Conservation (phyloP, 2,797 vertebrate species). For the Setipinna tenuifilis region DNA sequence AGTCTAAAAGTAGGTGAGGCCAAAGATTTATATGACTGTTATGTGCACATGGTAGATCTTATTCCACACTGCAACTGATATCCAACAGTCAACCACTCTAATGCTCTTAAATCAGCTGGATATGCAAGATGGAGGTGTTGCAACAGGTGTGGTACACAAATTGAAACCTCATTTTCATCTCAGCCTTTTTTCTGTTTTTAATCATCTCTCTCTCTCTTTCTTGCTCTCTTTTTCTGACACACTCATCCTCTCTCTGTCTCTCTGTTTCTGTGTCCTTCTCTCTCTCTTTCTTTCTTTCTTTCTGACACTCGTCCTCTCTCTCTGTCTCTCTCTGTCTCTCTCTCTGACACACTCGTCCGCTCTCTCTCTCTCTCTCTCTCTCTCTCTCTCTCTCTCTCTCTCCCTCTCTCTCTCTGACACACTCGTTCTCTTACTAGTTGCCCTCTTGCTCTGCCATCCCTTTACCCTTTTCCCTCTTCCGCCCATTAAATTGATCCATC, state of each 20-base stretch:
- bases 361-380: not conserved
- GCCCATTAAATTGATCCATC: slow-evolving; percentile 22
- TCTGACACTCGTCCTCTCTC: not conserved
- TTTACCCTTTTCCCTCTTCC: slow-evolving; percentile 18
- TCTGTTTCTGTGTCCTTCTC: not conserved
- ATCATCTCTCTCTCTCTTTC: not conserved
- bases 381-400: not conserved
- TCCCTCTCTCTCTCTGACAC: not conserved
- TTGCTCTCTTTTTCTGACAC: no score
- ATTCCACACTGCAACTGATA: not conserved
- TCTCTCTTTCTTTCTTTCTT: not conserved
- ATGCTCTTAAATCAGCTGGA: not conserved
- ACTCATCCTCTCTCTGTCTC: not conserved
- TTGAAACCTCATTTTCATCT: not conserved
- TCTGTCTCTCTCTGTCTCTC: not conserved
- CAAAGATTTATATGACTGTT: no score
- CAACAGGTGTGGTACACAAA: not conserved
- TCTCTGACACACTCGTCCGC: not conserved
- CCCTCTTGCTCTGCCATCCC: not conserved
- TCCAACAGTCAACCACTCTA: not conserved
- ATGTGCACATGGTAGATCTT: not conserved
- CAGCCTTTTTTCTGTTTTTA: not conserved
- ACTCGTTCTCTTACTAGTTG: not conserved
- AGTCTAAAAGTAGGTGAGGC: no score
- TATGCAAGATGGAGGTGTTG: not conserved